Evolutionary conservation across 2,888 invertebrate species (phyloP).

Genomic region (Siphlonurus alternatus): DNA sequence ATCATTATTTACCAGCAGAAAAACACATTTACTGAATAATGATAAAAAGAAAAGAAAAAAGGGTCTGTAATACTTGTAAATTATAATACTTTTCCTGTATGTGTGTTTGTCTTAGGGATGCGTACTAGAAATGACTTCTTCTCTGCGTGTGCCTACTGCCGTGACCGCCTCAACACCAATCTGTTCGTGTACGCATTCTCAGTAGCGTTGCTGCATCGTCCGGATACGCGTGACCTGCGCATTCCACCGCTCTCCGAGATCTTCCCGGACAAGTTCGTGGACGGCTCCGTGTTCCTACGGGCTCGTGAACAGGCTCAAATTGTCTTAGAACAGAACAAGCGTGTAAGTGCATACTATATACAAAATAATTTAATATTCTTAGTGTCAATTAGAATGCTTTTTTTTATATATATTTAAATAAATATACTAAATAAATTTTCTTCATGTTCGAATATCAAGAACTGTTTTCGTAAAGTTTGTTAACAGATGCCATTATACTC

Average conservation of each 20-base stretch:
- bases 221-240: conserved; percentile 48
- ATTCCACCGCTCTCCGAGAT: conserved; percentile 58
- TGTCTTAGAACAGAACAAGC: conserved; percentile 20
- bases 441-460: no score
- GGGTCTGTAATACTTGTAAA: no score
- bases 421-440: conserved; percentile 5
- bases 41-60: no score
- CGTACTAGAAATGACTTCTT: conserved; percentile 50
- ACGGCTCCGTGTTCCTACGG: conserved; percentile 48
- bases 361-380: no score
- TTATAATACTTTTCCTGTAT: no score
- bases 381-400: no score
- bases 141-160: conserved; percentile 48
- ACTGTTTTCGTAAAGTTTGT: no score
- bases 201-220: conserved; percentile 55
- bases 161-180: conserved; percentile 60
- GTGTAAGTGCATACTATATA: no score
- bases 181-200: conserved; percentile 64
- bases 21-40: no score
- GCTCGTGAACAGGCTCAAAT: conserved; percentile 52
- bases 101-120: conserved; percentile 51
- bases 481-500: no score
- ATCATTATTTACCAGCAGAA: no score
- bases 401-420: neutral
- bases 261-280: conserved; percentile 70